Percentiles rank a stretch among this genome's conserved stretches.
phyloP scores from a whole-genome alignment of 2,113 vertebrate genomes.

The Loxodonta africana region DNA sequence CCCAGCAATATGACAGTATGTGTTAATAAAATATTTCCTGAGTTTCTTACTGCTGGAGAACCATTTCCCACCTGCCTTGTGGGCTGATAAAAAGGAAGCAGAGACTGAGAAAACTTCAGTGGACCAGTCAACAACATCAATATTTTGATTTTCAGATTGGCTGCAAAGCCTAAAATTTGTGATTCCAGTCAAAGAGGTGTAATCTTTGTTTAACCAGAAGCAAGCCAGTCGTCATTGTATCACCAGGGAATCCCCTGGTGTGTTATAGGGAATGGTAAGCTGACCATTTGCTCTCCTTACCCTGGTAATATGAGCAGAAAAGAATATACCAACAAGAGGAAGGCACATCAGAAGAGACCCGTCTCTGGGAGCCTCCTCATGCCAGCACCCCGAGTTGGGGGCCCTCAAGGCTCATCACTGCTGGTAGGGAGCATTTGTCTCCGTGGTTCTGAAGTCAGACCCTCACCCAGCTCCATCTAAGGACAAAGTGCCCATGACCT shows the following conservation, averaged over 20 bases:
- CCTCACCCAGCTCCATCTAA: background rate
- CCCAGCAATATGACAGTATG: background rate
- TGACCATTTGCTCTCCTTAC: background rate
- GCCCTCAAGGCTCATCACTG: background rate
- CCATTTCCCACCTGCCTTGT: background rate
- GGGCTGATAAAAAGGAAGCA: background rate
- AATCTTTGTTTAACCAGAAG: background rate
- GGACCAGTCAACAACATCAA: background rate
- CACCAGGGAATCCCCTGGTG: background rate
- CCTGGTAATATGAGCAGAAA: background rate
- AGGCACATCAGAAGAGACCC: background rate
- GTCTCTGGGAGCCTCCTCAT: background rate
- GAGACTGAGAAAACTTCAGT: background rate
- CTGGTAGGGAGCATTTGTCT: background rate
- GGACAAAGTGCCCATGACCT: background rate
- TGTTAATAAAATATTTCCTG: slow-evolving; percentile 86
- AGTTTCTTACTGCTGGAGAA: background rate
- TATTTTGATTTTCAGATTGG: background rate
- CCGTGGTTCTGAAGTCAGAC: background rate
- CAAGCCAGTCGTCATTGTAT: background rate
- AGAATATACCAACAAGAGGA: background rate
- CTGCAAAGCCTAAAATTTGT: slow-evolving; percentile 35
- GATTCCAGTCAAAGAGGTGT: slow-evolving; percentile 3
- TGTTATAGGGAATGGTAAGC: background rate
- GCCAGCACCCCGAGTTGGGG: background rate